phyloP scores from a whole-genome alignment of 2,888 invertebrate genomes.

The Drosophila koepferae region DNA sequence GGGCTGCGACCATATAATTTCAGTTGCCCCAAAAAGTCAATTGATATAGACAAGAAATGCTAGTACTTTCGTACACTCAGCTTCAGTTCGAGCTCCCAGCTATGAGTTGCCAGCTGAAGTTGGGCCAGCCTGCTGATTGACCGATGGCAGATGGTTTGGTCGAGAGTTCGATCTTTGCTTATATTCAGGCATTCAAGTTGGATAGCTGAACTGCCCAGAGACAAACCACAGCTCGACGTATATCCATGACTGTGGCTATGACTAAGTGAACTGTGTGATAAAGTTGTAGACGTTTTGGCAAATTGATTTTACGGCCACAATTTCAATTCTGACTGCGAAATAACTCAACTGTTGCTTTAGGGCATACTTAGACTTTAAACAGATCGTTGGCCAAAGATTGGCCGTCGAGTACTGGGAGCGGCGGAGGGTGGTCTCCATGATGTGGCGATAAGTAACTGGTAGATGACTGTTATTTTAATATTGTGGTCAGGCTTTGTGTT shows the following conservation, averaged over 20 bases:
- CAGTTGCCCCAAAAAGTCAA: slow-evolving; percentile 75
- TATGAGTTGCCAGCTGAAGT: slow-evolving; percentile 22
- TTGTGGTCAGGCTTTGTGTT: slow-evolving; percentile 61
- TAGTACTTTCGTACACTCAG: slow-evolving; percentile 66
- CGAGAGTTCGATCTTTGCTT: slow-evolving; percentile 15
- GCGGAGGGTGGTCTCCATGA: slow-evolving; percentile 46
- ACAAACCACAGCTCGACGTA: slow-evolving; percentile 24
- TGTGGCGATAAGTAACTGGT: slow-evolving; percentile 73
- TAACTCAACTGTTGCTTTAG: slow-evolving; percentile 71
- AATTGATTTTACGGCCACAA: slow-evolving; percentile 82
- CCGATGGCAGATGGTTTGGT: slow-evolving; percentile 58
- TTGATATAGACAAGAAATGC: slow-evolving; percentile 74
- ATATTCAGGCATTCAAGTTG: slow-evolving; percentile 50
- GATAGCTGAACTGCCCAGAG: slow-evolving; percentile 19
- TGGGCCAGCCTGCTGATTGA: slow-evolving; percentile 44
- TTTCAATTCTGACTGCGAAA: slow-evolving; percentile 62
- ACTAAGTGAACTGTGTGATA: slow-evolving; percentile 69
- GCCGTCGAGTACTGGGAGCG: slow-evolving; percentile 31
- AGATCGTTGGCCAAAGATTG: slow-evolving; percentile 71
- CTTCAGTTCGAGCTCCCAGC: slow-evolving; percentile 28
- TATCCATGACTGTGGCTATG: slow-evolving; percentile 34
- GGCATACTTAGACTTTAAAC: slow-evolving; percentile 80
- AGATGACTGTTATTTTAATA: slow-evolving; percentile 77
- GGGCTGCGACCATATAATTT: slow-evolving; percentile 63
- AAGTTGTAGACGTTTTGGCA: slow-evolving; percentile 82